phyloP scores from a whole-genome alignment of 2,888 invertebrate species.

The Falcaria lacertinaria region DNA sequence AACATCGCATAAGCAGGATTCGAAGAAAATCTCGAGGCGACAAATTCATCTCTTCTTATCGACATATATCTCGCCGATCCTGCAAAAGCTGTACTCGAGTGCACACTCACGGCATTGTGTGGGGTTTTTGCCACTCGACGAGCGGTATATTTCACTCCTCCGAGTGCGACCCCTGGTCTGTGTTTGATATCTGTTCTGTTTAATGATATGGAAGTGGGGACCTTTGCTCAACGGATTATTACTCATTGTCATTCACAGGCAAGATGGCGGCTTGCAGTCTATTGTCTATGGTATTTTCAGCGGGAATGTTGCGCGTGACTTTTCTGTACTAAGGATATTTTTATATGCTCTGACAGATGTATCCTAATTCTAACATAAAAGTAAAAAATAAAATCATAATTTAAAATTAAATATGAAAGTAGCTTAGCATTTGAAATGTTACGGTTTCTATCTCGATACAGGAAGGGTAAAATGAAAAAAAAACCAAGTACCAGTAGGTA shows the following conservation, averaged over 20 bases:
- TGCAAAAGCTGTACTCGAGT: background rate
- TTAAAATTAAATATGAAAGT: no score
- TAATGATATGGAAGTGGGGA: conserved; percentile 40
- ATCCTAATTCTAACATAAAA: no score
- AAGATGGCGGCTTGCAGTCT: background rate
- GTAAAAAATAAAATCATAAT: no score
- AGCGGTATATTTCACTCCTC: conserved; percentile 27
- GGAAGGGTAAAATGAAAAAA: no score
- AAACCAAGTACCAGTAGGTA: no score
- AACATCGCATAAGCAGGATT: no score
- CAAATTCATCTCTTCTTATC: background rate
- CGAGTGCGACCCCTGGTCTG: conserved; percentile 29
- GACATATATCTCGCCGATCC: background rate
- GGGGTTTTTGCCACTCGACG: conserved; percentile 7
- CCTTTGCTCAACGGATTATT: conserved; percentile 12
- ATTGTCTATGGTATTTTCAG: background rate
- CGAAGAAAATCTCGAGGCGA: background rate
- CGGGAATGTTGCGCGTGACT: background rate
- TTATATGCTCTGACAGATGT: no score
- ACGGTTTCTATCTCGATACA: no score
- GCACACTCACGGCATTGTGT: background rate
- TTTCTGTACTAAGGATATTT: no score
- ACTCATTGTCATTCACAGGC: conserved; percentile 1
- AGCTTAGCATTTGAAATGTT: no score
- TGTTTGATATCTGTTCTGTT: conserved; percentile 40